phyloP scores from a whole-genome alignment of 2,797 vertebrate species.

The Apogon talboti region DNA sequence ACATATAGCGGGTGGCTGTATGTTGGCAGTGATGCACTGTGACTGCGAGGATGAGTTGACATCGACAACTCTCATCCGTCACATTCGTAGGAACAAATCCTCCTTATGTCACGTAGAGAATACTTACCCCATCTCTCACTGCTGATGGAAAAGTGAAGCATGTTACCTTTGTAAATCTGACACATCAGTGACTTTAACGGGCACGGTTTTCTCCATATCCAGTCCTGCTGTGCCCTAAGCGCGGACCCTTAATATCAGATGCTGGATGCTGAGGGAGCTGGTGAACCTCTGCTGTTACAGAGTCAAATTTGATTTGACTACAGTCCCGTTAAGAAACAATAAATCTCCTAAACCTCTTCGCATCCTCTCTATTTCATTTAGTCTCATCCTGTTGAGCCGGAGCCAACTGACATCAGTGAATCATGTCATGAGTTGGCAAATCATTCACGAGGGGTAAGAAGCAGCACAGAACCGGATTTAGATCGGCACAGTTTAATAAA shows the following conservation, averaged over 20 bases:
- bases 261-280: not conserved
- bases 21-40: not conserved
- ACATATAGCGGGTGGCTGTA: not conserved
- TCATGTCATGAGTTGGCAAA: not conserved
- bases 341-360: too few species aligned
- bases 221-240: not conserved
- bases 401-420: not conserved
- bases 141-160: not conserved
- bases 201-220: not conserved
- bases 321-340: too few species aligned
- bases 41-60: conserved; percentile 6
- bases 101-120: not conserved
- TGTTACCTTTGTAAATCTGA: not conserved
- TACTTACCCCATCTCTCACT: not conserved
- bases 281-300: not conserved
- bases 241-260: not conserved
- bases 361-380: too few species aligned
- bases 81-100: conserved; percentile 1
- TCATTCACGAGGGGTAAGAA: too few species aligned
- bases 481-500: not conserved
- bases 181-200: not conserved
- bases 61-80: conserved; percentile 27
- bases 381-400: not conserved
- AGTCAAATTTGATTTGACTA: not conserved
- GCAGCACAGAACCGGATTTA: not conserved